These are phyloP conservation scores for Atta texana DNA, from an alignment of 1,140 invertebrate species.

Conservation along the genomic window DNA sequence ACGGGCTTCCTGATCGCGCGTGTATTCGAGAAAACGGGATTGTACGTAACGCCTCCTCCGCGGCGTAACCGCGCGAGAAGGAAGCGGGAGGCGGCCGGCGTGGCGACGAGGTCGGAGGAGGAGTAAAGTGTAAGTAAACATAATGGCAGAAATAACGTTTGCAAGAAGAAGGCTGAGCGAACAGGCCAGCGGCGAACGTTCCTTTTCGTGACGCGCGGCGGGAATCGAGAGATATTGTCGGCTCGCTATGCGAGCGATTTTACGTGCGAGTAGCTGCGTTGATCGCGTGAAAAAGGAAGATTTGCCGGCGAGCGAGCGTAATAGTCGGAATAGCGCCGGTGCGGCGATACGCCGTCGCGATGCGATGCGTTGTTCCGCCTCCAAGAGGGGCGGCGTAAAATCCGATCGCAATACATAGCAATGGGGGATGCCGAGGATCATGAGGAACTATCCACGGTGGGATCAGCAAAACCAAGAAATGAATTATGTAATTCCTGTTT, in stretches of 20 bases:
- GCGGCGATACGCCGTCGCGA: slow-evolving; percentile 5
- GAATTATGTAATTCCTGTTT: slow-evolving; percentile 19
- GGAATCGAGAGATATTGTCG: slow-evolving; percentile 56
- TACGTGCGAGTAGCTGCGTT: slow-evolving; percentile 74
- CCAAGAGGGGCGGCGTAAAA: slow-evolving; percentile 35
- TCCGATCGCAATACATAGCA: slow-evolving; percentile 30
- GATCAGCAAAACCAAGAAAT: background rate
- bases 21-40: slow-evolving; percentile 76
- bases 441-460: background rate
- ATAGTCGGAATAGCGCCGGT: slow-evolving; percentile 66
- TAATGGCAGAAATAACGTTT: slow-evolving; percentile 73
- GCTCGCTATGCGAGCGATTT: slow-evolving; percentile 66
- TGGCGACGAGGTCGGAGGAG: slow-evolving; percentile 25
- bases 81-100: slow-evolving; percentile 36
- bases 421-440: background rate
- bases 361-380: slow-evolving; percentile 29
- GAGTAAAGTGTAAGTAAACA: slow-evolving; percentile 72
- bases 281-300: slow-evolving; percentile 72
- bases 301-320: slow-evolving; percentile 63
- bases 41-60: slow-evolving; percentile 74
- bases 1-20: slow-evolving; percentile 76
- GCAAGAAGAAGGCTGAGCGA: slow-evolving; percentile 1
- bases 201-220: slow-evolving; percentile 56
- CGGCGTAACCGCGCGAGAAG: slow-evolving; percentile 62
- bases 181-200: background rate